phyloP scores from a whole-genome alignment of 1,140 invertebrate species.

The Coelopa frigida region DNA sequence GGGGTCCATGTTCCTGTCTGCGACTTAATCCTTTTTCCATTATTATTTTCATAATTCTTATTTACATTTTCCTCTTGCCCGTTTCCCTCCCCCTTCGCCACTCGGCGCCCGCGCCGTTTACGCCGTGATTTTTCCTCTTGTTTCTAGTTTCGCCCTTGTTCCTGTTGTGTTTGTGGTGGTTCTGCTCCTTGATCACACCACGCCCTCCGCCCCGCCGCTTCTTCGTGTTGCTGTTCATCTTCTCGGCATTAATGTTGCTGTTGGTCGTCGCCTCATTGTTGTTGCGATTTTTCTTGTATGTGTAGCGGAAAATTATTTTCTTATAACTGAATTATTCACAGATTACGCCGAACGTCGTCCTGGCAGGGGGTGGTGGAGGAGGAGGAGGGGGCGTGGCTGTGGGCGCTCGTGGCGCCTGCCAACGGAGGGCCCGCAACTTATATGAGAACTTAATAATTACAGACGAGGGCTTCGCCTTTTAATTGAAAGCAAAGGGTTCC shows the following conservation, averaged over 20 bases:
- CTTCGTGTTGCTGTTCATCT: constrained; percentile 10
- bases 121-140: too few relatives aligned
- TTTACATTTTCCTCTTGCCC: constrained; percentile 44
- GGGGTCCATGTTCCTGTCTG: not conserved
- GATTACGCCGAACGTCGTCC: constrained; percentile 20
- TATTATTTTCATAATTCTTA: constrained; percentile 46
- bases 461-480: too few relatives aligned
- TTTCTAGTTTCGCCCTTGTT: constrained; percentile 26
- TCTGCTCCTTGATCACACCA: constrained; percentile 3
- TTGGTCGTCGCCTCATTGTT: not conserved
- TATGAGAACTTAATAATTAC: constrained; percentile 36
- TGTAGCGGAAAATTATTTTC: constrained; percentile 37
- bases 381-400: not conserved
- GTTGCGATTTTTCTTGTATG: constrained; percentile 8
- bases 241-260: not conserved
- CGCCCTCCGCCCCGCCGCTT: not conserved
- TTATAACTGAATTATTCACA: constrained; percentile 43
- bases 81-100: too few relatives aligned
- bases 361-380: not conserved
- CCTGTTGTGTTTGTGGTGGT: constrained; percentile 2
- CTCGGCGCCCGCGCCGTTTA: too few relatives aligned
- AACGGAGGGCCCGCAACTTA: constrained; percentile 4
- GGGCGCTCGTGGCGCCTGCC: not conserved
- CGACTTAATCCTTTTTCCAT: constrained; percentile 45
- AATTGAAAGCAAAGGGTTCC: constrained; percentile 34